Percentiles rank a stretch among this genome's conserved stretches.
phyloP scores from a whole-genome alignment of 2,113 vertebrate genomes.

The Odocoileus hemionus region DNA sequence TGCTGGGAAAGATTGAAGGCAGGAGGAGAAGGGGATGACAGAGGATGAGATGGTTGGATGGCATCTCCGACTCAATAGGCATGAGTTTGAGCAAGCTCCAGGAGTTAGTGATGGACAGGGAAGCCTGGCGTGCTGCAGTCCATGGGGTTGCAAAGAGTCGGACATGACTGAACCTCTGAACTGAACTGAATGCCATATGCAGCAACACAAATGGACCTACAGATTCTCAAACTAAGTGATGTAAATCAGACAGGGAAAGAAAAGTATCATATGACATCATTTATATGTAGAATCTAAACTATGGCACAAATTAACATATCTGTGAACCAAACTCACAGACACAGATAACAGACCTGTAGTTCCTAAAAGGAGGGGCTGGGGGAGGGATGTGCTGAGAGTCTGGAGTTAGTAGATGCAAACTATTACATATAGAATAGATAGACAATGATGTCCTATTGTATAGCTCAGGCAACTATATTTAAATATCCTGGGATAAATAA shows the following conservation, averaged over 20 bases:
- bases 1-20: neutral
- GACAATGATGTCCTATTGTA: neutral
- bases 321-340: neutral
- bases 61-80: neutral
- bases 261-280: neutral
- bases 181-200: neutral
- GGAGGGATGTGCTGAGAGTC: neutral
- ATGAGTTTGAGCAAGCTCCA: neutral
- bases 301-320: neutral
- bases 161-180: neutral
- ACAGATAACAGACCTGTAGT: neutral
- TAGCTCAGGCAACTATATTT: neutral
- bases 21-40: neutral
- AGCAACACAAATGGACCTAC: neutral
- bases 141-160: neutral
- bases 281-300: neutral
- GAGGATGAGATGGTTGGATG: neutral
- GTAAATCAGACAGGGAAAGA: neutral
- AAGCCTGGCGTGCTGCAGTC: neutral
- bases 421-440: neutral
- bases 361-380: neutral
- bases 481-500: neutral
- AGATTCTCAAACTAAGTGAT: neutral
- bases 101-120: neutral
- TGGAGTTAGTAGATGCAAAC: neutral